Evolutionary conservation across 2,113 vertebrate genomes (phyloP).

Genomic region (Blennius ocellaris): DNA sequence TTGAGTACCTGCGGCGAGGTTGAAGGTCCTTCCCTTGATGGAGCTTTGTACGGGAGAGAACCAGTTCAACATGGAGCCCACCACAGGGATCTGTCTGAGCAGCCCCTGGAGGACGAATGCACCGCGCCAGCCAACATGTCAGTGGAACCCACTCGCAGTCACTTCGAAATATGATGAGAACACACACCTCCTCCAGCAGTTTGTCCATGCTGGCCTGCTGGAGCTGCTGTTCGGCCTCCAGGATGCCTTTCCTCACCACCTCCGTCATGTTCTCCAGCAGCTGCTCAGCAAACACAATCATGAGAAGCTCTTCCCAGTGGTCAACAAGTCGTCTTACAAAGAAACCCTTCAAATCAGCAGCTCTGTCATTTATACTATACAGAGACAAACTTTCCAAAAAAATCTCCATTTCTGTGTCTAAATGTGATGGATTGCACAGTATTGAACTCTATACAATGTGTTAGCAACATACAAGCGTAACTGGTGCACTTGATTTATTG

Average conservation of each 20-base stretch:
- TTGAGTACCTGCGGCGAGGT: conserved; percentile 92
- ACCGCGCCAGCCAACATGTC: background rate
- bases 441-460: too few species aligned
- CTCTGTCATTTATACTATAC: too few species aligned
- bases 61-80: conserved; percentile 96
- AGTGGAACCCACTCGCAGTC: too few species aligned
- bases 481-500: too few species aligned
- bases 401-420: too few species aligned
- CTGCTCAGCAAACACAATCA: conserved; percentile 71
- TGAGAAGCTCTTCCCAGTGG: too few species aligned
- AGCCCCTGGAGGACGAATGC: conserved; percentile 84
- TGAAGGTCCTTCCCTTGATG: conserved; percentile 92
- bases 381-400: too few species aligned
- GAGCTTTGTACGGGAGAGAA: conserved; percentile 93
- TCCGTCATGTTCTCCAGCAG: conserved; percentile 98
- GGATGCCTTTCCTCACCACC: conserved; percentile 94
- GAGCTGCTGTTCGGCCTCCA: conserved; percentile 93
- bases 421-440: too few species aligned
- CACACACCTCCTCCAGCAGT: conserved; percentile 92
- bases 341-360: too few species aligned
- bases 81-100: conserved; percentile 93
- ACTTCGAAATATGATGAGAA: conserved; percentile 51
- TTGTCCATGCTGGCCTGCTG: conserved; percentile 93
- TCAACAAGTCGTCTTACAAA: too few species aligned
- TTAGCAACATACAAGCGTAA: too few species aligned